Conservation (phyloP, 1,140 invertebrate genomes). For the Hyposmocoma kahamanoa region DNA sequence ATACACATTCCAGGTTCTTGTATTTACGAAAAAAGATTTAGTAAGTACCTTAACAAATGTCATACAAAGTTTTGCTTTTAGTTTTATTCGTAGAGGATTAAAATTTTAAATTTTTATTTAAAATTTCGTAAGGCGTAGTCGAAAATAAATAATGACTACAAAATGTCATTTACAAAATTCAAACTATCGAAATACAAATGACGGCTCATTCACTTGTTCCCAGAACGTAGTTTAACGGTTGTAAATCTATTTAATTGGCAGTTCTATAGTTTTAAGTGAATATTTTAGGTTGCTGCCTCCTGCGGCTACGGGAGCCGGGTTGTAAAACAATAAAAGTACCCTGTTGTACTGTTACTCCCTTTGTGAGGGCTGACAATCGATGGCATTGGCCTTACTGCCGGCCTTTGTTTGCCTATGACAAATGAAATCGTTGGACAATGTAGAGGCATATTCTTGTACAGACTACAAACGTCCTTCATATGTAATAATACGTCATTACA, state of each 20-base stretch:
- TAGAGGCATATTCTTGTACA: conserved; percentile 12
- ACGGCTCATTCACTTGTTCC: conserved; percentile 30
- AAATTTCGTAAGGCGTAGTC: too few species aligned
- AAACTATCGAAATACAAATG: conserved; percentile 9
- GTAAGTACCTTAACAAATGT: too few species aligned
- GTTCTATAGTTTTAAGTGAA: conserved; percentile 37
- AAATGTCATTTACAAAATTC: not conserved
- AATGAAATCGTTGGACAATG: conserved; percentile 49
- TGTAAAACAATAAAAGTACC: conserved; percentile 61
- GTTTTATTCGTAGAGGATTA: too few species aligned
- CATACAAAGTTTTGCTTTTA: too few species aligned
- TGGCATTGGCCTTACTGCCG: conserved; percentile 34
- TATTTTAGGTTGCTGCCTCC: conserved; percentile 56
- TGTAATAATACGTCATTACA: not conserved
- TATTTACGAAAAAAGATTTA: too few species aligned
- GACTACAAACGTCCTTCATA: conserved; percentile 2
- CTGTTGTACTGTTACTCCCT: conserved; percentile 44
- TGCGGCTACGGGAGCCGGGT: conserved; percentile 50
- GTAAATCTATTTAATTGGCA: conserved; percentile 64
- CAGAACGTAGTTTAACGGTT: conserved; percentile 41
- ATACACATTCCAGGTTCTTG: too few species aligned
- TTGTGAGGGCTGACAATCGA: conserved; percentile 36
- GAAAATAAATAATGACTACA: too few species aligned
- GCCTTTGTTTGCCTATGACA: conserved; percentile 50
- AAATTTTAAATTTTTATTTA: too few species aligned